phyloP scores from a whole-genome alignment of 2,797 vertebrate genomes.

The Cygnus olor region DNA sequence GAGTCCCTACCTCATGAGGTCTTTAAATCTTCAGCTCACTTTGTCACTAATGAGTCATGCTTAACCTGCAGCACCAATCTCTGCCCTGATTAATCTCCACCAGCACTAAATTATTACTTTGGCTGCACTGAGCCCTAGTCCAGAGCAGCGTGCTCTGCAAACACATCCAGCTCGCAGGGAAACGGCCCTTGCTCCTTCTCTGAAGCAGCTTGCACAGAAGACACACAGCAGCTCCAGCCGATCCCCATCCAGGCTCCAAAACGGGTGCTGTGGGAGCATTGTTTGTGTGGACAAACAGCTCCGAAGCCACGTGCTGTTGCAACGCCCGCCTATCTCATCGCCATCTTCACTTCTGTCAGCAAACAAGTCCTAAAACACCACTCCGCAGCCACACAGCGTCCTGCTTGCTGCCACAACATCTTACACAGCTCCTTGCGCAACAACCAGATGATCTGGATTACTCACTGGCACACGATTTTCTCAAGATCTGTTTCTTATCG shows the following conservation, averaged over 20 bases:
- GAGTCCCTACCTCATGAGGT: background rate
- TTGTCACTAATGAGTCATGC: background rate
- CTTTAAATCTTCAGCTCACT: background rate
- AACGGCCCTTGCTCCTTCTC: accelerated
- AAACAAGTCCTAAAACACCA: conserved; percentile 9
- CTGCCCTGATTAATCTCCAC: background rate
- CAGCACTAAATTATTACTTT: background rate
- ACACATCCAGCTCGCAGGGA: background rate
- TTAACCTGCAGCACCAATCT: background rate
- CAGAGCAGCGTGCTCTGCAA: background rate
- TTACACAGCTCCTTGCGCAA: conserved; percentile 27
- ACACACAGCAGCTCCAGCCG: background rate
- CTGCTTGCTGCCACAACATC: conserved; percentile 27
- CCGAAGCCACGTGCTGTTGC: background rate
- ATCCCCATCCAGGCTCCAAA: background rate
- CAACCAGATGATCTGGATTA: background rate
- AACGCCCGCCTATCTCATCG: background rate
- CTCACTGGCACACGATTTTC: background rate
- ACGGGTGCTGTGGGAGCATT: background rate
- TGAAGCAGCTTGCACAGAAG: background rate
- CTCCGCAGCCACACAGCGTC: background rate
- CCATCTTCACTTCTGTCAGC: conserved; percentile 31
- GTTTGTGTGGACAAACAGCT: background rate
- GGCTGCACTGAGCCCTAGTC: background rate
- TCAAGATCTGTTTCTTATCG: background rate